Evolutionary conservation across 2,888 invertebrate species (phyloP), one percentile per base, ranked within the genome.

Genomic region (Agrochola circellaris): DNA sequence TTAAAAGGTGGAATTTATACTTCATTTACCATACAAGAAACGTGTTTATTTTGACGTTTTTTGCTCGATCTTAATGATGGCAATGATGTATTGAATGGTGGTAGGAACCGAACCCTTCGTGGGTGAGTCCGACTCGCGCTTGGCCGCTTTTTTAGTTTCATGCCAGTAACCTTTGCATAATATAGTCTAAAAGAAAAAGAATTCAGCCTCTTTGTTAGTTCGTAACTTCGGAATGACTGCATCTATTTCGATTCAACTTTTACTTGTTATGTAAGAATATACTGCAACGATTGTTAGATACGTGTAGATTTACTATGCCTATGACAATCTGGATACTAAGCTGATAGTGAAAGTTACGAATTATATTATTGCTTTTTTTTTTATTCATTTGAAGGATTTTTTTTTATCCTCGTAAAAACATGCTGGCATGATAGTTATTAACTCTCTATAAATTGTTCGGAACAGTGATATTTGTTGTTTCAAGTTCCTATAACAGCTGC

Each of bases 181-280:
- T 69, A 69, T 64, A 60, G 61, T 26, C n/a, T 34, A 66, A 70
- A 81, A 67, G 30, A 77, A 73, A 58, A 85, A 70, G 20, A 48
- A 70, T 45, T 66, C 30, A 62, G 26, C 15, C 62, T 62, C 69
- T 69, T 85, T 81, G 69, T 73, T 70, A 56, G 66, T 67, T 77
- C n/a, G 71, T 61, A 62, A 72, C 76, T 69, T 77, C n/a, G 61
- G n/a, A 78, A 74, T 73, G 11, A 76, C 62, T 67, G 51, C 69
- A 75, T 76, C 69, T 54, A 70, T 75, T 87, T 78, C 70, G 67
- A 65, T 78, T 64, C 58, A 73, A 87, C 84, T 87, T 87, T 81
- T 81, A 81, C 81, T 64, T 60, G 13, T 85, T 85, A 78, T 56
- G 65, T 81, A 86, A 86, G 65, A 71, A n/a, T 15, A 62, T 48